These are phyloP conservation scores for Helarctos malayanus DNA, from an alignment of 2,797 vertebrate genomes.

Conservation along the genomic window DNA sequence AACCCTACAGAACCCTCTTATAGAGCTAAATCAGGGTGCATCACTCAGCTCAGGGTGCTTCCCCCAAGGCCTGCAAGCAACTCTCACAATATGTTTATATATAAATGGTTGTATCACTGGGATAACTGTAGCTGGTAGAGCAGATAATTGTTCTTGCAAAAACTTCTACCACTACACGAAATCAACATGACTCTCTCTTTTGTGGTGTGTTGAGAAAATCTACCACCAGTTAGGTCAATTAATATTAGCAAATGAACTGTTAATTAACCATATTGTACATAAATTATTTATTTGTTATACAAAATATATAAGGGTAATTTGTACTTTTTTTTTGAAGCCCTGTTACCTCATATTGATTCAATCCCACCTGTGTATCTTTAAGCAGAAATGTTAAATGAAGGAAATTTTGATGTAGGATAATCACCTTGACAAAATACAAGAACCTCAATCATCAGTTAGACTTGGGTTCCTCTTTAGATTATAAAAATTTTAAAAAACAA, in stretches of 20 bases:
- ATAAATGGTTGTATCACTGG: background rate
- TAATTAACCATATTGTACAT: background rate
- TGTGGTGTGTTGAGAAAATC: background rate
- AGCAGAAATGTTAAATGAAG: constrained; percentile 10
- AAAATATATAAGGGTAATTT: background rate
- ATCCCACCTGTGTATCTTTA: background rate
- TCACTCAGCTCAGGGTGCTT: background rate
- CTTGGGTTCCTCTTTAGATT: background rate
- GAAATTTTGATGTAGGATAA: background rate
- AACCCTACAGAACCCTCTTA: background rate
- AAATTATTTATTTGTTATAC: background rate
- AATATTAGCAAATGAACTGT: background rate
- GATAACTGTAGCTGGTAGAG: background rate
- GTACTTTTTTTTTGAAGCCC: background rate
- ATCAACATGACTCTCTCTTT: background rate
- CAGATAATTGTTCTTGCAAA: background rate
- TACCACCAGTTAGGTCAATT: background rate
- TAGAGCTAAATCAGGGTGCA: background rate
- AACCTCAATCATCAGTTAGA: background rate
- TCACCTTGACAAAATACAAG: background rate
- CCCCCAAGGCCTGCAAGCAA: background rate
- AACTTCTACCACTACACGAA: background rate
- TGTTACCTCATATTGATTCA: background rate
- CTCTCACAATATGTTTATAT: background rate
- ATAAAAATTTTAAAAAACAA: constrained; percentile 40